Base-by-base conservation (phyloP, 1,140 invertebrate species). In the Drosophila sechellia region DNA sequence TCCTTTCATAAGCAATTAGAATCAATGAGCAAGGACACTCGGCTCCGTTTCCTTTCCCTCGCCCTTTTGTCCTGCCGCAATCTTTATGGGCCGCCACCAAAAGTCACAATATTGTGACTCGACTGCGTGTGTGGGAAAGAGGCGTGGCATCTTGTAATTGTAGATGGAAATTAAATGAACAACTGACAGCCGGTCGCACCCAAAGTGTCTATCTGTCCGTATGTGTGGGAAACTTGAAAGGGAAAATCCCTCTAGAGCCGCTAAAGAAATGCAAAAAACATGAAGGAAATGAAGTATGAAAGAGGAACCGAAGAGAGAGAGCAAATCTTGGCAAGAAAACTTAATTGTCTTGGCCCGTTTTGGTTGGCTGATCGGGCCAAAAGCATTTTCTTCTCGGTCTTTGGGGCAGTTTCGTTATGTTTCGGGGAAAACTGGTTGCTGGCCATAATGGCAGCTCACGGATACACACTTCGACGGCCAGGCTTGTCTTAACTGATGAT, bases 271-370 rank as follows among this genome's bases (percentile, higher is more conserved):
- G 70, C 46, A 35, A 52, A 68, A 68, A 59, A 57, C 5, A 57
- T 13, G 27, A 31, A 31, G 27, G 13, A 39, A 39, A 39, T 39
- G 13, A 13, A 13, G 12, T 39, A 39, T 13, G 12, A 13, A 55
- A 40, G 40, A 20, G 22, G 31, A 15, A 15, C 1, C 25, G 11
- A 60, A 25, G 53, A 56, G 61, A 64, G 55, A 64, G 34, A 40
- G 43, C 34, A 58, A 68, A 69, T 54, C 49, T 61, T 66, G 43
- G 74, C 73, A 60, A 68, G 80, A 77, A 87, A 91, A 91, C 78
- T 84, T 91, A 91, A 91, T 91, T 91, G 77, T 90, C 74, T 86
- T 91, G 87, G 64, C 79, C 72, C 74, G 76, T 81, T 91, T 91
- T 91, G 81, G 85, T 91, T 91, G 90, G 90, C 78, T 77, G 77